These are phyloP conservation scores for Ursus arctos DNA, from an alignment of 2,113 vertebrate species.

Conservation along the genomic window DNA sequence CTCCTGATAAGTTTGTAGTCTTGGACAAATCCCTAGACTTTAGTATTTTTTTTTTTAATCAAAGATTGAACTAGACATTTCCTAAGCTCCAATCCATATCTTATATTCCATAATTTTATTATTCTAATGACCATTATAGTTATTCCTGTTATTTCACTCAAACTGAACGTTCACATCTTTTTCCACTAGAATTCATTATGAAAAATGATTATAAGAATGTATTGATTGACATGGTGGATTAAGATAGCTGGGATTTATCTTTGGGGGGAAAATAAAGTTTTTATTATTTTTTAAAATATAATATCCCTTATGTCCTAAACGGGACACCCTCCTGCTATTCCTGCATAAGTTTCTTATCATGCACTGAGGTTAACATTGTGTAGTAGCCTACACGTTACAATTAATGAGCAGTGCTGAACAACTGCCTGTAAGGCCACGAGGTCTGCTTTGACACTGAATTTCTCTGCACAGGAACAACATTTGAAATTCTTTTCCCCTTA, in stretches of 20 bases:
- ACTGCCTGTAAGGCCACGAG: slow-evolving; percentile 21
- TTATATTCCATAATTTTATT: background rate
- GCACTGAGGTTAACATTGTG: slow-evolving; percentile 21
- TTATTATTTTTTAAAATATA: slow-evolving; percentile 46
- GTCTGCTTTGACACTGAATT: slow-evolving; percentile 46
- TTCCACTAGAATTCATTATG: slow-evolving; percentile 20
- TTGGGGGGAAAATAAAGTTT: slow-evolving; percentile 9
- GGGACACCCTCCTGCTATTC: background rate
- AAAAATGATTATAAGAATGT: slow-evolving; percentile 60
- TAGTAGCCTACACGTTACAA: slow-evolving; percentile 56
- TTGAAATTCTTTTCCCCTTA: background rate
- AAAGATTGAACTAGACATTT: background rate
- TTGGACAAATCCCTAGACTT: background rate
- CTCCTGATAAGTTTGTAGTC: background rate
- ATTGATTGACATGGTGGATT: slow-evolving; percentile 69
- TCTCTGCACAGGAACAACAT: background rate
- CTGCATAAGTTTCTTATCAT: slow-evolving; percentile 21
- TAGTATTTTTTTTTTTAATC: background rate
- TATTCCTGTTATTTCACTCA: slow-evolving; percentile 42
- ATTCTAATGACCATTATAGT: background rate
- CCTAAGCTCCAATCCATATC: background rate
- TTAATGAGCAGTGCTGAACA: slow-evolving; percentile 65
- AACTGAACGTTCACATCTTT: slow-evolving; percentile 21
- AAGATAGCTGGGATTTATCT: slow-evolving; percentile 63
- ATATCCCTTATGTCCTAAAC: background rate